Percentiles rank a stretch among this genome's conserved stretches.
These are phyloP conservation scores for Odobenus rosmarus DNA, from an alignment of 2,113 vertebrate species.

Conservation along the genomic window DNA sequence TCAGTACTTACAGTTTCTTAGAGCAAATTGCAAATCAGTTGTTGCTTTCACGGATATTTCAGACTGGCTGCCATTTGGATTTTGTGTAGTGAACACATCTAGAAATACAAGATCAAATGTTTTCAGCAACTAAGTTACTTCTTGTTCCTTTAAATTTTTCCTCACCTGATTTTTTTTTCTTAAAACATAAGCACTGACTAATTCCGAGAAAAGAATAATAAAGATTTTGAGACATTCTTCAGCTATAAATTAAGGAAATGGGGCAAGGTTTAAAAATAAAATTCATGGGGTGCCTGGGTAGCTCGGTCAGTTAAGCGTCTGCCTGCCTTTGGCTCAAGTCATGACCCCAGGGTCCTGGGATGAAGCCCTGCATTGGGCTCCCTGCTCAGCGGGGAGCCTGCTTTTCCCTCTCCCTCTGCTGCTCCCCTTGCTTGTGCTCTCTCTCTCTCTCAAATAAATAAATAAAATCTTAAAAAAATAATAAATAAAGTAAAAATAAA, in stretches of 20 bases:
- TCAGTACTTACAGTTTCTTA: conserved; percentile 72
- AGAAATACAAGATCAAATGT: conserved; percentile 54
- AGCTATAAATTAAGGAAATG: neutral
- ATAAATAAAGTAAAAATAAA: neutral
- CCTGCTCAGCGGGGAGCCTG: neutral
- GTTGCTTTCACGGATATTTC: conserved; percentile 64
- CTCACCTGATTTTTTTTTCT: neutral
- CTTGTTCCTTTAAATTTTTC: neutral
- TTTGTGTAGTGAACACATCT: conserved; percentile 68
- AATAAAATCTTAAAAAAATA: too few relatives aligned
- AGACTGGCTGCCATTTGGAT: neutral
- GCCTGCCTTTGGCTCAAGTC: neutral
- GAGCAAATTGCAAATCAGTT: conserved; percentile 45
- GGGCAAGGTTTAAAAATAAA: neutral
- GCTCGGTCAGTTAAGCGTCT: neutral
- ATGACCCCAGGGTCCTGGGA: neutral
- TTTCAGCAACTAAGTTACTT: conserved; percentile 6
- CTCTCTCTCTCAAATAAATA: neutral
- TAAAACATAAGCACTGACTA: neutral
- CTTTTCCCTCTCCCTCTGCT: neutral
- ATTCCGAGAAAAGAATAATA: neutral
- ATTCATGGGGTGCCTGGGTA: neutral
- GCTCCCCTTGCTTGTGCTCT: neutral
- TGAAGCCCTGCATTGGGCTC: neutral
- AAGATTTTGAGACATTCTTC: conserved; percentile 10